A percentile compares a stretch with the other conserved stretches of the same genome.
Evolutionary conservation across 2,797 vertebrate genomes (phyloP).

Genomic region (Syncerus caffer): DNA sequence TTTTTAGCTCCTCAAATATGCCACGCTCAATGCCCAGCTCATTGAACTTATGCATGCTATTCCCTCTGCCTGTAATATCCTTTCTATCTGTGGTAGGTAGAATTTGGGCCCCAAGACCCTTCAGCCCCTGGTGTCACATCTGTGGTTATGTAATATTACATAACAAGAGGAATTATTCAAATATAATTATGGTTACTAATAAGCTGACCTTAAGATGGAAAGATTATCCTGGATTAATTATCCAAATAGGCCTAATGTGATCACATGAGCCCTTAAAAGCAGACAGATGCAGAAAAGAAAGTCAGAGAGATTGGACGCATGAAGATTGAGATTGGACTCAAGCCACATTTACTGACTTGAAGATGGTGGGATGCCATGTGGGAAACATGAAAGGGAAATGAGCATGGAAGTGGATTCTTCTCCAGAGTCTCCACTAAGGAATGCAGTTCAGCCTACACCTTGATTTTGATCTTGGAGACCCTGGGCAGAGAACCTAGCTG

Average conservation of each 20-base stretch:
- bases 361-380: neutral
- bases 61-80: neutral
- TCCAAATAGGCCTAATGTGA: neutral
- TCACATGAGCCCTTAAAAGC: neutral
- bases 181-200: neutral
- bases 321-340: neutral
- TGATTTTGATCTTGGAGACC: neutral
- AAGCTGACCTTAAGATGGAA: neutral
- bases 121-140: neutral
- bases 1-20: constrained; percentile 22
- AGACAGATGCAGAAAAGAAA: neutral
- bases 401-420: neutral
- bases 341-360: neutral
- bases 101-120: neutral
- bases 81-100: neutral
- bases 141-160: neutral
- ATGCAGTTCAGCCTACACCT: neutral
- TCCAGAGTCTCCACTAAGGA: constrained; percentile 2
- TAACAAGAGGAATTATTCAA: neutral
- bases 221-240: neutral
- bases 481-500: neutral
- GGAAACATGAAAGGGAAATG: neutral
- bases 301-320: neutral
- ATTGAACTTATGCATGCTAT: neutral
- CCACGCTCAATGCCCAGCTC: neutral